Conservation (phyloP, 2,113 vertebrate species). For the Oryzias javanicus region DNA sequence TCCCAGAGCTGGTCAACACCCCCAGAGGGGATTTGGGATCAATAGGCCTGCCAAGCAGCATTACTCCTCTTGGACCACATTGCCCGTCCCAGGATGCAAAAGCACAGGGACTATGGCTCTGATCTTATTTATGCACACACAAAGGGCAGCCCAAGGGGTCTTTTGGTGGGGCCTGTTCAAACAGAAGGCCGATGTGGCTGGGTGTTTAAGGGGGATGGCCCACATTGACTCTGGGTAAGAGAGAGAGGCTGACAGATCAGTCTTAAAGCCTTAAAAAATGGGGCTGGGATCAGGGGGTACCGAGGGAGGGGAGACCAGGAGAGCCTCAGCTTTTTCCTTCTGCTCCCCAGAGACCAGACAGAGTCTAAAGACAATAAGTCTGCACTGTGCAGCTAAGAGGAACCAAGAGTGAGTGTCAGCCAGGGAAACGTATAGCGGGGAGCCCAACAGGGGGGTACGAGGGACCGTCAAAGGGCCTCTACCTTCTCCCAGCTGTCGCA, state of each 20-base stretch:
- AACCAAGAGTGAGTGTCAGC: constrained; percentile 31
- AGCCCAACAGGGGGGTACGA: constrained; percentile 15
- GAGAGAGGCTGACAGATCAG: constrained; percentile 75
- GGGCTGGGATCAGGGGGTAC: constrained; percentile 65
- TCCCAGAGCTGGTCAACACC: constrained; percentile 28
- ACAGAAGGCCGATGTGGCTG: constrained; percentile 71
- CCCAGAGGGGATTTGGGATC: constrained; percentile 54
- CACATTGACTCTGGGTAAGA: constrained; percentile 71
- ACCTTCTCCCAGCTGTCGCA: constrained; percentile 64
- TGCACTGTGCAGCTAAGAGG: constrained; percentile 31
- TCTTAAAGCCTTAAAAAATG: constrained; percentile 67
- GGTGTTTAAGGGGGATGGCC: constrained; percentile 69
- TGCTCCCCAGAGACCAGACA: constrained; percentile 57
- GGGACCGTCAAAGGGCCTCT: constrained; percentile 33
- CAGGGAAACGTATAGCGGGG: constrained; percentile 33
- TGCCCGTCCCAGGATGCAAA: constrained; percentile 66
- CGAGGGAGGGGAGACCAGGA: constrained; percentile 41
- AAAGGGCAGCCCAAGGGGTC: constrained; percentile 71
- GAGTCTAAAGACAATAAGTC: constrained; percentile 57
- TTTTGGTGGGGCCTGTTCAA: constrained; percentile 73
- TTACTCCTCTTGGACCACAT: constrained; percentile 60
- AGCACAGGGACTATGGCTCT: constrained; percentile 73
- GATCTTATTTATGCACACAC: constrained; percentile 79
- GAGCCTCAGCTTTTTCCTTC: constrained; percentile 50
- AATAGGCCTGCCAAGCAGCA: constrained; percentile 72